These are phyloP conservation scores for Brevimyrus niger DNA, from an alignment of 2,113 vertebrate species.

Conservation along the genomic window DNA sequence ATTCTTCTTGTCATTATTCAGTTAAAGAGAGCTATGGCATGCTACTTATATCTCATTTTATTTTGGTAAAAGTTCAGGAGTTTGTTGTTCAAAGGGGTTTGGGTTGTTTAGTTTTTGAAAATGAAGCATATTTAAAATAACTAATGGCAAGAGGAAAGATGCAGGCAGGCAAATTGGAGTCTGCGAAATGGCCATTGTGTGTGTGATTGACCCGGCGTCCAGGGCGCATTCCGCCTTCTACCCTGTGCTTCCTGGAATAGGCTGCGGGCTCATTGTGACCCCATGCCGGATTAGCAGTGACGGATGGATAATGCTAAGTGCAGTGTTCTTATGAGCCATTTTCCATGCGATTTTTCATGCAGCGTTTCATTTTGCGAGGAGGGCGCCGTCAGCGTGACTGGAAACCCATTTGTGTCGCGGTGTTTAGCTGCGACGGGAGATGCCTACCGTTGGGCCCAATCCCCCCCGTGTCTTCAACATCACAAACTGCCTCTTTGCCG, in stretches of 20 bases:
- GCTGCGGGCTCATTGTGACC: background rate
- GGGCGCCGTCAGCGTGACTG: background rate
- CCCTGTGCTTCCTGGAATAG: background rate
- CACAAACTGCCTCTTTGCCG: background rate
- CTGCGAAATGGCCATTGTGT: background rate
- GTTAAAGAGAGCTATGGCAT: background rate
- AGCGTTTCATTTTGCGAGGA: background rate
- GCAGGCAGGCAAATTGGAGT: background rate
- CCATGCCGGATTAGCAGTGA: background rate
- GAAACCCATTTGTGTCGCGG: background rate
- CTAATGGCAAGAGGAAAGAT: background rate
- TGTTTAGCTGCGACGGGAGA: background rate
- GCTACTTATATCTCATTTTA: background rate
- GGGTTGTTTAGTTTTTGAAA: background rate
- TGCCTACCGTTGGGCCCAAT: background rate
- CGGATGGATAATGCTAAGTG: background rate
- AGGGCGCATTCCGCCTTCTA: background rate
- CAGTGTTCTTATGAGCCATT: background rate
- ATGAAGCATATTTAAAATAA: background rate
- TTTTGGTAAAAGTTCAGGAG: background rate
- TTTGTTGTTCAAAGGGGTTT: background rate
- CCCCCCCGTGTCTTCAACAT: background rate
- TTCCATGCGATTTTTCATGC: background rate
- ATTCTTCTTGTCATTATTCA: background rate
- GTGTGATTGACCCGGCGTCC: background rate